phyloP scores from a whole-genome alignment of 2,888 invertebrate species.

The Capitulum mitella region DNA sequence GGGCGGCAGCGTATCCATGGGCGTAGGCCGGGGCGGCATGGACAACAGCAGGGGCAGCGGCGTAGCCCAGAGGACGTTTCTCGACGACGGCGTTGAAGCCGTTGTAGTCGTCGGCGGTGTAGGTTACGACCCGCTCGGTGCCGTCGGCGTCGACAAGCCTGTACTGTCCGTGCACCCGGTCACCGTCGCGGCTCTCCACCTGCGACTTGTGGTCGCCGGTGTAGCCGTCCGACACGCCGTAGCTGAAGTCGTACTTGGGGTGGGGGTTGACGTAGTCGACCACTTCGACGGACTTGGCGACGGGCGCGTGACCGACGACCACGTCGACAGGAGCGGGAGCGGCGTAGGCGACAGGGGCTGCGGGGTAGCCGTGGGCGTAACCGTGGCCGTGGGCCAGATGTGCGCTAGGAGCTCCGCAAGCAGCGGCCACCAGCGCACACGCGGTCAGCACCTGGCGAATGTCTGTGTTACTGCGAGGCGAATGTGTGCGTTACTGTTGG shows the following conservation, averaged over 20 bases:
- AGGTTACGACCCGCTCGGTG: conserved; percentile 31
- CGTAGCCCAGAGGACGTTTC: conserved; percentile 35
- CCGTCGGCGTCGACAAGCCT: conserved; percentile 27
- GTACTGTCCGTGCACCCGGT: conserved; percentile 26
- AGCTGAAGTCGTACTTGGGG: conserved; percentile 27
- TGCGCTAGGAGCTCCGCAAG: conserved; percentile 5
- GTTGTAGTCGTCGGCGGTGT: conserved; percentile 33
- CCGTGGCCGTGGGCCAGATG: background rate
- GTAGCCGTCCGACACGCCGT: conserved; percentile 27
- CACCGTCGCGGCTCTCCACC: conserved; percentile 27
- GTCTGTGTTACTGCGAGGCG: no score
- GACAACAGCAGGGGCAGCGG: conserved; percentile 31
- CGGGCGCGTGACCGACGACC: background rate
- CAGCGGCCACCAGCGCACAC: background rate
- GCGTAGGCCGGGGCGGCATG: background rate
- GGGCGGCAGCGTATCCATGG: background rate
- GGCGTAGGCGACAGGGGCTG: background rate
- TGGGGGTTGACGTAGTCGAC: conserved; percentile 20
- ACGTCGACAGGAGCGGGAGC: background rate
- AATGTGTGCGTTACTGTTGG: no score
- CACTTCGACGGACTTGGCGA: background rate
- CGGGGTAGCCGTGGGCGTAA: background rate
- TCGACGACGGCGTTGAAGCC: conserved; percentile 37
- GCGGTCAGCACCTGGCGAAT: background rate
- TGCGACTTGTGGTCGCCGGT: conserved; percentile 28